Evolutionary conservation across 2,888 invertebrate genomes (phyloP), one percentile per base, ranked within the genome.

Genomic region (Drosophila greeni): DNA sequence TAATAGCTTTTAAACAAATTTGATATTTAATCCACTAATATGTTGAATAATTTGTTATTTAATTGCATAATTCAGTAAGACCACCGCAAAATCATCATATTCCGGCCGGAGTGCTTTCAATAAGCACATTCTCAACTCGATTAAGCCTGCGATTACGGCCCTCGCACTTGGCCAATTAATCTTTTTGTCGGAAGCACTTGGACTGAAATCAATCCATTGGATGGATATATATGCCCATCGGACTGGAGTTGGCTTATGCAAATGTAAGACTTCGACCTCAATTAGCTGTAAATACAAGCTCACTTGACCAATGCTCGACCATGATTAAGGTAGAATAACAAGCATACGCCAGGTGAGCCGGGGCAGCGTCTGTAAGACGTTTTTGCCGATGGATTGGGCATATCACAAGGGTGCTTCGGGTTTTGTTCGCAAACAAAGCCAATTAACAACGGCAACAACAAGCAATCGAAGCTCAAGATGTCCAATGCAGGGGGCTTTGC

Each of bases 381-480:
- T 62, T 62, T 62, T 64, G 52, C n/a, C n/a, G 5, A 45, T 14
- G 60, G 24, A 59, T n/a, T 31, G 59, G 11, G 23, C 24, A 24
- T 40, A 18, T 39, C 31, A 39, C 37, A 39, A 60, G 60, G 37
- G 37, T 60, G 16, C 59, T 52, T 14, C 23, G 36, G 42, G 16
- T 9, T 9, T 52, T 42, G 31, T 42, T 61, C 62, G 29, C 24
- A 62, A 59, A 56, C 61, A 53, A 64, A 70, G 76, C 71, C 73
- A 80, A 80, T 80, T 80, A 80, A 73, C 66, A 62, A 42, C 37
- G 59, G 49, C 66, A 62, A 72, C 62, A 67, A 66, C 66, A 66
- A 68, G 53, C 59, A 68, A 66, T 58, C 48, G 48, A 57, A 43
- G 48, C 31, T 67, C 48, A 36, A 49, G 67, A 31, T 45, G 53